A percentile compares a stretch with the other conserved stretches of the same genome.
phyloP scores from a whole-genome alignment of 2,797 vertebrate genomes.

The Pitangus sulphuratus region DNA sequence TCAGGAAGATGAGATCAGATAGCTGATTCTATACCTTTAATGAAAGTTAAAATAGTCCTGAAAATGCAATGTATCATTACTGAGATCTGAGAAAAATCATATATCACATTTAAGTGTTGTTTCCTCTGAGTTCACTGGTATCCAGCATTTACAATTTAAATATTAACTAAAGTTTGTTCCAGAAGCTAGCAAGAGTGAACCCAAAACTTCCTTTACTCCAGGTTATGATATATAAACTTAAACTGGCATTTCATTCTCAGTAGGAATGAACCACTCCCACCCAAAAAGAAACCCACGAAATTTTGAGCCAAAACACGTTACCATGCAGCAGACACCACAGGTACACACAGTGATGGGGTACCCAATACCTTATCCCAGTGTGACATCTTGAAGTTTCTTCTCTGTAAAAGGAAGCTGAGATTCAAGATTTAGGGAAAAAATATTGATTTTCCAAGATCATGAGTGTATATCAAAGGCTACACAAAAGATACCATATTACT shows the following conservation, averaged over 20 bases:
- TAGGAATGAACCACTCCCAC: neutral
- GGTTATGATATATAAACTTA: neutral
- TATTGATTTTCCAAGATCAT: neutral
- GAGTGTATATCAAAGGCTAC: neutral
- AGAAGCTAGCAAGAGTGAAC: neutral
- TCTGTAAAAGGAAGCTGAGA: neutral
- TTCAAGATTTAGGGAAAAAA: neutral
- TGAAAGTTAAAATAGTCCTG: neutral
- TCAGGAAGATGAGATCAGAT: neutral
- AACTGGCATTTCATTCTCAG: neutral
- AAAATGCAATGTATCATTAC: neutral
- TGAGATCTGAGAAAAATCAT: neutral
- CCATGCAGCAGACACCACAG: neutral
- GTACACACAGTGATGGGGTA: neutral
- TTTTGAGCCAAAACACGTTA: neutral
- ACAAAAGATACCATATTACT: neutral
- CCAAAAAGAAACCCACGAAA: rapidly evolving
- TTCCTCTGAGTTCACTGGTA: neutral
- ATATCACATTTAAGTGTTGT: neutral
- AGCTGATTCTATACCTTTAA: neutral
- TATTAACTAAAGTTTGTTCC: neutral
- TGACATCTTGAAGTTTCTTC: neutral
- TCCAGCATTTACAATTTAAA: neutral
- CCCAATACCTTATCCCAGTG: neutral
- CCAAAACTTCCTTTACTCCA: neutral